Evolutionary conservation across 1,140 invertebrate species (phyloP), one percentile per base, ranked within the genome.

Genomic region (Lysiphlebus fabarum): DNA sequence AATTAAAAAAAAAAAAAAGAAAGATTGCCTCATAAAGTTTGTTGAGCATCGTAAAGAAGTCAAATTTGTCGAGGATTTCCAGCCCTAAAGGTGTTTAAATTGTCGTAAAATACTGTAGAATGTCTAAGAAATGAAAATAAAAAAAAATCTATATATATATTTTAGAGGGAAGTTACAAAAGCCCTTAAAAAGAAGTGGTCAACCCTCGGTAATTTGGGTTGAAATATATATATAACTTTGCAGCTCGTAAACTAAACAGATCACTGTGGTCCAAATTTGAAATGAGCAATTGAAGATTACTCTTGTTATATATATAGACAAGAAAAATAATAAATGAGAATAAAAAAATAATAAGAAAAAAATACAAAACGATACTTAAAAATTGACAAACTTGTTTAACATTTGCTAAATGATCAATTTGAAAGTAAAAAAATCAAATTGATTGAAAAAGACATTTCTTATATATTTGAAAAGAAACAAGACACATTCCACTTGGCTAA

Each of bases 41-140:
- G 36, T n/a, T 47, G 45, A 55, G 37, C 49, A 61, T 69, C 67
- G 48, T 70, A 69, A 71, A 71, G 41, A 54, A 63, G 64, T 68
- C 64, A 68, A 67, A 70, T 68, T 65, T 71, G 67, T 71, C 67
- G 47, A 64, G 62, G 62, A 60, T 61, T 47, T 40, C 62, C 26
- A 44, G 60, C 65, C 64, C 47, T 9, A 36, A 62, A 14, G 53
- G 57, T 44, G 61, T 63, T 68, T 71, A 68, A 65, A 68, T 48
- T 67, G 58, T 66, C 63, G 44, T 70, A 70, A 71, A 71, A 56
- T 58, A 55, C 56, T 26, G 55, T 53, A 45, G 51, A 37, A 55
- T 57, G 53, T 53, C 48, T 11, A 49, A 44, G 17, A 34, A 41
- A 41, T 12, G 10, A 44, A 44, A 58, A 11, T 36, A 54, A 36